These are phyloP conservation scores for Parauchenoglanis ngamensis DNA, from an alignment of 2,797 vertebrate species.

Conservation along the genomic window DNA sequence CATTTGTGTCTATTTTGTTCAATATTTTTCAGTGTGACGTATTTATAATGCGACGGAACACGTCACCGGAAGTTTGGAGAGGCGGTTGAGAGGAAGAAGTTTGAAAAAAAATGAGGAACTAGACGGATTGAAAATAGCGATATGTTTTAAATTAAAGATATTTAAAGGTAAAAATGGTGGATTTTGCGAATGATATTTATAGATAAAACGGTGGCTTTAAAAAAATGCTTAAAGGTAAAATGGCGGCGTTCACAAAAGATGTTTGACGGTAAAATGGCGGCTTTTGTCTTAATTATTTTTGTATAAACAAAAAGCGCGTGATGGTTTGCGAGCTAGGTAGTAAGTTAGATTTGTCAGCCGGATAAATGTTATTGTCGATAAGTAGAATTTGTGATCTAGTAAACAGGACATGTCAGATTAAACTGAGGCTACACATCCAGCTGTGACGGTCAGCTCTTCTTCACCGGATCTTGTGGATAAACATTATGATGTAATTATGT, in stretches of 20 bases:
- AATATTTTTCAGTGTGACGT: not conserved
- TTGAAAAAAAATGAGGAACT: slow-evolving; percentile 44
- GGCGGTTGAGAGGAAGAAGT: slow-evolving; percentile 40
- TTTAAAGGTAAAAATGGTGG: not conserved
- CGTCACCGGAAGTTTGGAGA: slow-evolving; percentile 62
- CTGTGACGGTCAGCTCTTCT: not conserved
- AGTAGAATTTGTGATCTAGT: too few relatives aligned
- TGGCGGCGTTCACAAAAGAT: not conserved
- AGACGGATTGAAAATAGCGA: not conserved
- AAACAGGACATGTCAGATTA: not conserved
- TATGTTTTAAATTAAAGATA: not conserved
- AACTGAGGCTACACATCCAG: not conserved
- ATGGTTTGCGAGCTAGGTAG: too few relatives aligned
- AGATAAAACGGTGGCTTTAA: not conserved
- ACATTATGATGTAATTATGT: not conserved
- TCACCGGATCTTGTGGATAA: not conserved
- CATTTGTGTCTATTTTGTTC: not conserved
- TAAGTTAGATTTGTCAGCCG: too few relatives aligned
- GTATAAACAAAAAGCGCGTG: not conserved
- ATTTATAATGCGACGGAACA: slow-evolving; percentile 17
- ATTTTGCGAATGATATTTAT: not conserved
- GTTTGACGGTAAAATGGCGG: slow-evolving; percentile 17
- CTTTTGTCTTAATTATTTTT: not conserved
- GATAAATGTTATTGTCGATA: not conserved
- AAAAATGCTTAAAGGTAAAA: not conserved